These are phyloP conservation scores for Magallana gigas DNA, from an alignment of 1,140 invertebrate species.

Conservation along the genomic window DNA sequence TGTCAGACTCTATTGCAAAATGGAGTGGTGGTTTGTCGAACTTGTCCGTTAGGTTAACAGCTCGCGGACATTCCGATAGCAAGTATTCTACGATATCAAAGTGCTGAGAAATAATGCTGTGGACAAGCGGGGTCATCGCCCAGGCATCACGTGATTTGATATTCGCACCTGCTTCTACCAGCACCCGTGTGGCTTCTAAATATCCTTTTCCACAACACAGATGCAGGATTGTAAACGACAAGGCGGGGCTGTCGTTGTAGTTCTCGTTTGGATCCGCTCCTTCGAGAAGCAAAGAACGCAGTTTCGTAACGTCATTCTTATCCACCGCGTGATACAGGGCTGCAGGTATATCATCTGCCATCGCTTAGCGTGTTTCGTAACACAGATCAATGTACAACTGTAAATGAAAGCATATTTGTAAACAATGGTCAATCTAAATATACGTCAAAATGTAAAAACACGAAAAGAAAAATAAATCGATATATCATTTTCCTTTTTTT, in stretches of 20 bases:
- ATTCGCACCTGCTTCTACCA: constrained; percentile 55
- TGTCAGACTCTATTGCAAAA: constrained; percentile 51
- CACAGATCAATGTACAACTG: too few species aligned
- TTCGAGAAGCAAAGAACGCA: constrained; percentile 40
- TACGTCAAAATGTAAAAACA: too few species aligned
- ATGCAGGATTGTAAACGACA: constrained; percentile 57
- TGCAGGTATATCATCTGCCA: constrained; percentile 26
- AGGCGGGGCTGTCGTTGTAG: constrained; percentile 47
- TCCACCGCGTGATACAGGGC: constrained; percentile 54
- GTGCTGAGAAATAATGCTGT: constrained; percentile 53
- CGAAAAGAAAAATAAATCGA: too few species aligned
- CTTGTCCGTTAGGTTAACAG: constrained; percentile 48
- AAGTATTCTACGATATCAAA: constrained; percentile 48
- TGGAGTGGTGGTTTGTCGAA: constrained; percentile 58
- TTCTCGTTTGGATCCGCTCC: constrained; percentile 51
- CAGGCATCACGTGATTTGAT: constrained; percentile 57
- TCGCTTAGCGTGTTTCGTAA: background rate
- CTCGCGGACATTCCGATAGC: constrained; percentile 23
- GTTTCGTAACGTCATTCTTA: constrained; percentile 10
- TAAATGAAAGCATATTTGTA: too few species aligned
- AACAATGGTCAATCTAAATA: too few species aligned
- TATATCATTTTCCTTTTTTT: too few species aligned
- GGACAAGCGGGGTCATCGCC: constrained; percentile 62
- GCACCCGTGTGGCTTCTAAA: constrained; percentile 45
- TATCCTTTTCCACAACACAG: constrained; percentile 59